Evolutionary conservation across 2,888 invertebrate genomes (phyloP).

Genomic region (Spicauda simplicius): DNA sequence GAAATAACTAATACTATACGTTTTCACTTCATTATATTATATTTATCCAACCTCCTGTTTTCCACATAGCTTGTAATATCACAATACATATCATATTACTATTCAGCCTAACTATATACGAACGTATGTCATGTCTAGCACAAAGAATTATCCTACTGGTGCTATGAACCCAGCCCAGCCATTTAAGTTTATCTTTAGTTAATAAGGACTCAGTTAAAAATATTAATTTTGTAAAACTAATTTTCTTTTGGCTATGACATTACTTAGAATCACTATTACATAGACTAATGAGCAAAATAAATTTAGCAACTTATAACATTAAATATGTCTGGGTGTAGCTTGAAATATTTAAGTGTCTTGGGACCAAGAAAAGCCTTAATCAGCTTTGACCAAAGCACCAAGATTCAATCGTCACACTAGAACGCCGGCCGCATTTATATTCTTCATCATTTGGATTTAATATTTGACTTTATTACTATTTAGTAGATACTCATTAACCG

Average conservation of each 20-base stretch:
- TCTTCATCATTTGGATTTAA: not conserved
- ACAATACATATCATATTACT: constrained; percentile 77
- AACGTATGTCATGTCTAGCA: constrained; percentile 32
- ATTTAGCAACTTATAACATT: not conserved
- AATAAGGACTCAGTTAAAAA: not conserved
- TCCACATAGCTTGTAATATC: constrained; percentile 82
- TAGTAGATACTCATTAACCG: not conserved
- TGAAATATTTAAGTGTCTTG: constrained; percentile 12
- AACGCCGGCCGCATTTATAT: constrained; percentile 2
- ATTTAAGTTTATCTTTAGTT: not conserved
- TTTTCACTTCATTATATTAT: constrained; percentile 74
- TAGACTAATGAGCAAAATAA: not conserved
- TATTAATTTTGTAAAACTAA: not conserved
- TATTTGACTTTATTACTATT: not conserved
- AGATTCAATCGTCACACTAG: not conserved
- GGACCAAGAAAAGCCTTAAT: constrained; percentile 23
- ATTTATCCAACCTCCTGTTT: constrained; percentile 77
- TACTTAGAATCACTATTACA: not conserved
- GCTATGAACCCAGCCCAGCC: constrained; percentile 24
- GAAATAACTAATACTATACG: constrained; percentile 74
- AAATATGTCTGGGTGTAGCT: not conserved
- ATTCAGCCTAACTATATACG: constrained; percentile 62
- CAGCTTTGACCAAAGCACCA: not conserved
- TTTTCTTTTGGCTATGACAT: not conserved
- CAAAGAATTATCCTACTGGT: constrained; percentile 10